Evolutionary conservation across 2,797 vertebrate genomes (phyloP).

Genomic region (Momotus momota): DNA sequence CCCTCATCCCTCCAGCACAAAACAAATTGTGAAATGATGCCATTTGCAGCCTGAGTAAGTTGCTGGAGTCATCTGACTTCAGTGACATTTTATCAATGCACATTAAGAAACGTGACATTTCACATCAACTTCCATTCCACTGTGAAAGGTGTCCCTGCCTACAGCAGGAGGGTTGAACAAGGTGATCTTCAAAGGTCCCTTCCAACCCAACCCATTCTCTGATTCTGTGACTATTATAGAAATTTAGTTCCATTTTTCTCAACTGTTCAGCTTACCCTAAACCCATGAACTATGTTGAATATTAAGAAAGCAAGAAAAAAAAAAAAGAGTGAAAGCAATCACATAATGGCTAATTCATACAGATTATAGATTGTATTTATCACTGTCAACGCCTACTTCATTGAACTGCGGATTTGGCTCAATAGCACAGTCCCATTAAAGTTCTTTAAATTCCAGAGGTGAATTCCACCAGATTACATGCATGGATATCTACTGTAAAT

Average conservation of each 20-base stretch:
- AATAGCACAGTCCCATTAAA: neutral
- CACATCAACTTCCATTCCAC: conserved; percentile 36
- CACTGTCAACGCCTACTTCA: neutral
- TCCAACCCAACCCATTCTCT: neutral
- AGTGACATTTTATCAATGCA: conserved; percentile 53
- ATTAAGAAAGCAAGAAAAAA: neutral
- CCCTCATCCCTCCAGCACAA: neutral
- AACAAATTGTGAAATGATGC: neutral
- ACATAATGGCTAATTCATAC: neutral
- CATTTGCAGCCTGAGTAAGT: conserved; percentile 12
- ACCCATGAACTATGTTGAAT: neutral
- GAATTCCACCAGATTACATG: neutral
- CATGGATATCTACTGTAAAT: neutral
- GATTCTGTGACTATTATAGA: neutral
- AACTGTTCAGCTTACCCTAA: neutral
- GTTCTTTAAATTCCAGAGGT: neutral
- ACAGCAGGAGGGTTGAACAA: no score
- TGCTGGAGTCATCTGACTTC: conserved; percentile 49
- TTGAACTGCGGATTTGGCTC: neutral
- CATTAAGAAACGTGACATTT: conserved; percentile 53
- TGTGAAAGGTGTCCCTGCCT: neutral
- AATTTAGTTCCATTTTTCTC: neutral
- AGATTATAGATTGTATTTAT: neutral
- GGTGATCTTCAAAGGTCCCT: neutral
- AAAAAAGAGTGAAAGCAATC: neutral